phyloP scores from a whole-genome alignment of 2,888 invertebrate species.

The Zygogramma bicolorata region DNA sequence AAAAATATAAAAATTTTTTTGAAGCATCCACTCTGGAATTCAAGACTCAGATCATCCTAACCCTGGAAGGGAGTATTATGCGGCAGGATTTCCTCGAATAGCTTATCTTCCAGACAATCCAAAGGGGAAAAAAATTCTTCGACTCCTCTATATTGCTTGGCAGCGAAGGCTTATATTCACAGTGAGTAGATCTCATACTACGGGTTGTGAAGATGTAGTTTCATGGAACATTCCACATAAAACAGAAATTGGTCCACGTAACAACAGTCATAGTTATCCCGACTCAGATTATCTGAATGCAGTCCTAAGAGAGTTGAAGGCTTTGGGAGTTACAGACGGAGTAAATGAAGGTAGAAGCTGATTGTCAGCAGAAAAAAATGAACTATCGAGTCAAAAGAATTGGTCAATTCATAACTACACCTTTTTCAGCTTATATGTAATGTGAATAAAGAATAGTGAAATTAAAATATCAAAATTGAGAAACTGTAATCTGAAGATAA shows the following conservation, averaged over 20 bases:
- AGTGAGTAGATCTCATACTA: conserved; percentile 88
- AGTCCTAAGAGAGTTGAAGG: conserved; percentile 72
- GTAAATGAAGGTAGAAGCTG: conserved; percentile 20
- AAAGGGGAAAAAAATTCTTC: conserved; percentile 81
- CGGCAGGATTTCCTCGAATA: conserved; percentile 86
- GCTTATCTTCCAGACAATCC: conserved; percentile 88
- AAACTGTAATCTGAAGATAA: too few species aligned
- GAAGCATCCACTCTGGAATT: conserved; percentile 86
- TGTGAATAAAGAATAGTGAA: too few species aligned
- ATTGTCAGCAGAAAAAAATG: neutral
- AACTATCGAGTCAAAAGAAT: neutral
- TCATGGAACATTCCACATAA: conserved; percentile 94
- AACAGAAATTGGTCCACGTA: conserved; percentile 76
- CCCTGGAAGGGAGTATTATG: conserved; percentile 88
- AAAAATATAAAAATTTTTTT: too few species aligned
- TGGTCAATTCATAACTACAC: too few species aligned
- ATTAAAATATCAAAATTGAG: too few species aligned
- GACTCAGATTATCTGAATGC: conserved; percentile 82
- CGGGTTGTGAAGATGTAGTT: conserved; percentile 91
- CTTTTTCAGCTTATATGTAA: too few species aligned
- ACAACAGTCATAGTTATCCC: conserved; percentile 76
- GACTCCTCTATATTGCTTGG: conserved; percentile 85
- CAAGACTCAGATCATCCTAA: conserved; percentile 84
- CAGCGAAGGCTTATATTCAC: conserved; percentile 87
- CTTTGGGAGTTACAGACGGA: conserved; percentile 71